These are phyloP conservation scores for Sebastes oblongus DNA, from an alignment of 2,797 vertebrate species.

Conservation along the genomic window DNA sequence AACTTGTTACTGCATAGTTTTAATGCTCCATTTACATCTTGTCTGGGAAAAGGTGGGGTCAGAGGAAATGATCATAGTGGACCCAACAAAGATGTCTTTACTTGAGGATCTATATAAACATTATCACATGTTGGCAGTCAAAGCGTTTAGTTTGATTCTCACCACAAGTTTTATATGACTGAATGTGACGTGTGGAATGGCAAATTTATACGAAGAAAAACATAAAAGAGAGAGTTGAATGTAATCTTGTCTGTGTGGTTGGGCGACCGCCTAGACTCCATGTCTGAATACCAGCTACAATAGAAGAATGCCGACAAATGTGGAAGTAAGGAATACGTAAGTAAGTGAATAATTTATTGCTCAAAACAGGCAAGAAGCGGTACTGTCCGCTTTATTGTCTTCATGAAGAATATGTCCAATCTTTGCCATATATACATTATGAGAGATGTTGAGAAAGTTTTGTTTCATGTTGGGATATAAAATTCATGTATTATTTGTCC, in stretches of 20 bases:
- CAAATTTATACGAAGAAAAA: conserved; percentile 21
- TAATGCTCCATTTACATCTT: conserved; percentile 27
- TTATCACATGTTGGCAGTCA: conserved; percentile 34
- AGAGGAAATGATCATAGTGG: not conserved
- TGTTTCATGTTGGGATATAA: no score
- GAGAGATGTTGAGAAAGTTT: no score
- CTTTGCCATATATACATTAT: not conserved
- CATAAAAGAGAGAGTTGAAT: conserved; percentile 16
- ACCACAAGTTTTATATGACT: conserved; percentile 9
- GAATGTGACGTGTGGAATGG: conserved; percentile 16
- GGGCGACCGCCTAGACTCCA: conserved; percentile 1
- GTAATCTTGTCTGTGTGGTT: conserved; percentile 19
- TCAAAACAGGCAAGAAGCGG: not conserved
- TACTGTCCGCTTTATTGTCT: not conserved
- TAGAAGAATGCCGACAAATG: not conserved
- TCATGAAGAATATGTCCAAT: not conserved
- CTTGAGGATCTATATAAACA: conserved; percentile 25
- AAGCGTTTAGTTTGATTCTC: not conserved
- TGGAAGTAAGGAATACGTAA: not conserved
- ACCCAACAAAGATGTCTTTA: not conserved
- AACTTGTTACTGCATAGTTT: conserved; percentile 22
- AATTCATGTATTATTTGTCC: no score
- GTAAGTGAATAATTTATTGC: not conserved
- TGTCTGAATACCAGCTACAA: conserved; percentile 14
- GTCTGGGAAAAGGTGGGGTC: not conserved